Base-by-base conservation (phyloP, 1,140 invertebrate species). In the Pseudomyrmex gracilis region DNA sequence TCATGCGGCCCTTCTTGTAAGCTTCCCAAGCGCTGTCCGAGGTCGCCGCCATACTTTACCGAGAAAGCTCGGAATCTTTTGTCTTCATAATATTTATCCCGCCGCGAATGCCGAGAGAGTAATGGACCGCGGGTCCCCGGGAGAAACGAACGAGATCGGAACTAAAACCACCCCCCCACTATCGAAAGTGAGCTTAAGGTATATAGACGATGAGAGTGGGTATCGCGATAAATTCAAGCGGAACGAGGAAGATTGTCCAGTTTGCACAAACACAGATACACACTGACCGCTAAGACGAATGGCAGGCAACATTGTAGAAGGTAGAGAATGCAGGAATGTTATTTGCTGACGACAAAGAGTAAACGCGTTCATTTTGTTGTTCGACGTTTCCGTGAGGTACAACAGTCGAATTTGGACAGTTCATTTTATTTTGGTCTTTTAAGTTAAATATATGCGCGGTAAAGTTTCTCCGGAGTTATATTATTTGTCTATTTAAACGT, bases 1-100 rank as follows among this genome's bases (percentile, higher is more conserved):
- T 92, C 84, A 85, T 80, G 53, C 78, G 74, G 17, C 61, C 58
- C 80, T 84, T 73, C 82, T 80, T 80, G 76, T 58, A 80, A 60
- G 66, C 57, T 73, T 67, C 49, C 34, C 71, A 73, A 24, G 7
- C 12, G 7, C 15, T 70, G 45, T 10, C 49, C 57, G 67, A 68
- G 58, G 53, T 78, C 83, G 57, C 53, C 13, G 66, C 83, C 83
- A 92, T 91, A 92, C 91, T 91, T 93, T 87, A 91, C 78, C 63
- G 73, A 55, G 45, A 80, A 85, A 83, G 83, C 83, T 87, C 34
- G 74, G 85, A 92, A 93, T 89, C 92, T 93, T 93, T 93, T 92
- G 92, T 93, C 91, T 92, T 90, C 91, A 88, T 90, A 90, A 92
- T 93, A 93, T 93, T 93, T 92, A 93, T 92, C 89, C 91, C 77